These are phyloP conservation scores for Halictus ligatus DNA, from an alignment of 2,888 invertebrate genomes.

Conservation along the genomic window DNA sequence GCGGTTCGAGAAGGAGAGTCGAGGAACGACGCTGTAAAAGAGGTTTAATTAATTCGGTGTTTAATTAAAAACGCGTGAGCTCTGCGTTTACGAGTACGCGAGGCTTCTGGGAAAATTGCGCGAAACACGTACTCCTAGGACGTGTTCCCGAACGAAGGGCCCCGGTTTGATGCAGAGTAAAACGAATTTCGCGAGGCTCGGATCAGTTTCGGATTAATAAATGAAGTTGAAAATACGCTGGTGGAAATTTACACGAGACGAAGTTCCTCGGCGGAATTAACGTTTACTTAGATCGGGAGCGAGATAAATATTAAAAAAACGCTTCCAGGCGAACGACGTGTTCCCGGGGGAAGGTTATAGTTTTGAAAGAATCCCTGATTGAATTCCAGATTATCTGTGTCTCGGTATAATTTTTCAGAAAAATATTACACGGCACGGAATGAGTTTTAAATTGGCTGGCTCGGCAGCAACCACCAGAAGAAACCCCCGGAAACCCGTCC, in stretches of 20 bases:
- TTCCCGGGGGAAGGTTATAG: neutral
- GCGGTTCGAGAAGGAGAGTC: neutral
- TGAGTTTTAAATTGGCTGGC: neutral
- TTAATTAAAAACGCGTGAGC: slow-evolving; percentile 71
- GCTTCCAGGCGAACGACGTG: neutral
- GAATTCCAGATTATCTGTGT: slow-evolving; percentile 9
- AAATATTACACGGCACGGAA: neutral
- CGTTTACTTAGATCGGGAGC: neutral
- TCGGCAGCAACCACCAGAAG: neutral
- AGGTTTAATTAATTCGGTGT: slow-evolving; percentile 62
- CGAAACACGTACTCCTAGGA: neutral
- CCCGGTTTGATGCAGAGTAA: neutral
- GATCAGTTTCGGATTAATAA: neutral
- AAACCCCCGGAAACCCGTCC: neutral
- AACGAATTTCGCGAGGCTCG: neutral
- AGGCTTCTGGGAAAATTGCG: slow-evolving; percentile 44
- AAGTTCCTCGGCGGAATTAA: neutral
- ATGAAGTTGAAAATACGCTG: neutral
- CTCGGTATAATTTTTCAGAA: neutral
- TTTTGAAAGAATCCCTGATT: neutral
- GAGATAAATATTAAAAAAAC: neutral
- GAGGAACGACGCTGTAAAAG: neutral
- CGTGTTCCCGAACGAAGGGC: neutral
- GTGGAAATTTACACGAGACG: neutral
- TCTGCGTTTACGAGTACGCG: slow-evolving; percentile 36